Percentiles rank a stretch among this genome's conserved stretches.
Conservation (phyloP, 2,888 invertebrate genomes). For the Synergus gifuensis region DNA sequence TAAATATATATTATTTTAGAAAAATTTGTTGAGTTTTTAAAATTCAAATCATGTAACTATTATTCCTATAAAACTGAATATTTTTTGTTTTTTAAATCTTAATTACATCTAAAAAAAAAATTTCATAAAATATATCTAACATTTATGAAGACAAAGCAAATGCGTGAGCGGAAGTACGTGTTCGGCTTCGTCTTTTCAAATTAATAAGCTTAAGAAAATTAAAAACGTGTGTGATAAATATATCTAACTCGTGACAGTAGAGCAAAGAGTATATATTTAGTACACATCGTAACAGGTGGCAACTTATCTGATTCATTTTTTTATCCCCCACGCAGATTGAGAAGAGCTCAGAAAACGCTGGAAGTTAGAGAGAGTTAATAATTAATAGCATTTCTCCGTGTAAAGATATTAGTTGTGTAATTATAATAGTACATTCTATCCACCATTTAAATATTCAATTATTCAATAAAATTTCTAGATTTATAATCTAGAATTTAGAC, state of each 20-base stretch:
- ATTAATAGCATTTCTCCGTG: background rate
- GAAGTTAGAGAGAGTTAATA: background rate
- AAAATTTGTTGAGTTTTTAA: background rate
- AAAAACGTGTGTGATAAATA: conserved; percentile 22
- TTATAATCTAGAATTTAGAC: background rate
- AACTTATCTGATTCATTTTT: conserved; percentile 2
- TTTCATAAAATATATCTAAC: no score
- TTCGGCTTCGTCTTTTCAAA: background rate
- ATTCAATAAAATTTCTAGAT: background rate
- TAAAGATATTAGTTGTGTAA: background rate
- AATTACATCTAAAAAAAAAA: no score
- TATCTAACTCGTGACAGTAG: background rate
- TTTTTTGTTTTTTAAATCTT: no score
- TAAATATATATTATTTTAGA: no score
- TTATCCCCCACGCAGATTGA: background rate
- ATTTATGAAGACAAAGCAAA: no score
- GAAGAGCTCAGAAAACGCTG: background rate
- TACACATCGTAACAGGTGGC: conserved; percentile 20
- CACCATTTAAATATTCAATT: background rate
- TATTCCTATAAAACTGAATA: no score
- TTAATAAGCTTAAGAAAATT: conserved; percentile 10
- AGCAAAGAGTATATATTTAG: conserved; percentile 18
- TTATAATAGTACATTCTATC: background rate
- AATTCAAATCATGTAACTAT: no score
- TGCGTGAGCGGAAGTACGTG: no score